These are phyloP conservation scores for Oophaga pumilio DNA, from an alignment of 2,113 vertebrate genomes.

Conservation along the genomic window DNA sequence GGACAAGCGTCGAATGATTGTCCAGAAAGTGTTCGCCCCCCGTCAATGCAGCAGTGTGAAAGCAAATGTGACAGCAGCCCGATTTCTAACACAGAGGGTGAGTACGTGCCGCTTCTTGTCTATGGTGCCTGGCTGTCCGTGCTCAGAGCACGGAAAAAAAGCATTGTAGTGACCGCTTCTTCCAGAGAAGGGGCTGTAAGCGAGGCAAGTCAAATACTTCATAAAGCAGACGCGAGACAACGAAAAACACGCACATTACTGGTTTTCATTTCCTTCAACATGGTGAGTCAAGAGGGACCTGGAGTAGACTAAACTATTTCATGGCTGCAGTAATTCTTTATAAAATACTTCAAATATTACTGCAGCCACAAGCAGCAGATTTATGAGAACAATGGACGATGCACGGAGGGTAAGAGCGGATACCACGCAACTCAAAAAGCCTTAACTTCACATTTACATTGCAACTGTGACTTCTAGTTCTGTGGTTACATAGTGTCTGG, in stretches of 20 bases:
- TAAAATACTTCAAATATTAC: conserved; percentile 37
- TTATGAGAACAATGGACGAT: conserved; percentile 37
- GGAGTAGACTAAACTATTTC: conserved; percentile 48
- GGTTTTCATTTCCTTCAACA: conserved; percentile 51
- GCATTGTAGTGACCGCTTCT: background rate
- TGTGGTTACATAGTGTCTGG: background rate
- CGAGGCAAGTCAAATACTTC: background rate
- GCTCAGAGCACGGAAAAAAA: background rate
- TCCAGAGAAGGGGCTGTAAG: background rate
- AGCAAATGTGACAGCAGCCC: conserved; percentile 95
- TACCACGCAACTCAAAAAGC: background rate
- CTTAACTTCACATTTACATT: background rate
- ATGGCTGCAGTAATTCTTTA: conserved; percentile 60
- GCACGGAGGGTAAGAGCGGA: background rate
- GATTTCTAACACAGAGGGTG: conserved; percentile 89
- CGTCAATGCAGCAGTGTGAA: conserved; percentile 95
- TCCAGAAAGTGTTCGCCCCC: conserved; percentile 81
- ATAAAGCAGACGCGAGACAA: conserved; percentile 45
- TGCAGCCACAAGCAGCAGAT: conserved; percentile 39
- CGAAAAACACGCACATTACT: conserved; percentile 46
- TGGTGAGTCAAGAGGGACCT: conserved; percentile 48
- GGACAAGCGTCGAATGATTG: conserved; percentile 92
- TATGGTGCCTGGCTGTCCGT: background rate
- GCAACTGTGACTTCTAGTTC: background rate
- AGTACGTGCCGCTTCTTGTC: conserved; percentile 61